Evolutionary conservation across 2,888 invertebrate species (phyloP).

Genomic region (Pheosia gnoma): DNA sequence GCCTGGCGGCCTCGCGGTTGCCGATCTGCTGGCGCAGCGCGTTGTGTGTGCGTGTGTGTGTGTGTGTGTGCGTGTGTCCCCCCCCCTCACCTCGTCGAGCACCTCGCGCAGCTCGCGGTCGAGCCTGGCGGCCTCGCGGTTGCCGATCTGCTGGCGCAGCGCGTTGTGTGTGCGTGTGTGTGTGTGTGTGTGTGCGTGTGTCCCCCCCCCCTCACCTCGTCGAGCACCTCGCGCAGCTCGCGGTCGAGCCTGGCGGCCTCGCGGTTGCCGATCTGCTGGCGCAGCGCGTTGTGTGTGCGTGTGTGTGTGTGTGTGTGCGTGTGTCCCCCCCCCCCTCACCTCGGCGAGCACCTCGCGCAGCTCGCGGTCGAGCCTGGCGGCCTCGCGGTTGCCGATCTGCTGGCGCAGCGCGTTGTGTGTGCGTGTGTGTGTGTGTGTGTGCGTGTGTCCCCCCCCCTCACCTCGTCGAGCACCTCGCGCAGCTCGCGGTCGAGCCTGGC

Average conservation of each 20-base stretch:
- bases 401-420: conserved; percentile 94
- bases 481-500: conserved; percentile 97
- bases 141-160: conserved; percentile 97
- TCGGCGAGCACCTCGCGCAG: conserved; percentile 94
- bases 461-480: conserved; percentile 92
- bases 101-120: conserved; percentile 98
- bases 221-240: conserved; percentile 96
- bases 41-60: conserved; percentile 74
- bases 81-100: conserved; percentile 79
- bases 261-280: conserved; percentile 98
- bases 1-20: conserved; percentile 95
- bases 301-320: too few species aligned
- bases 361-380: conserved; percentile 96
- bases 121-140: conserved; percentile 95
- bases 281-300: conserved; percentile 88
- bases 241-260: conserved; percentile 97
- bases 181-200: too few species aligned
- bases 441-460: conserved; percentile 20
- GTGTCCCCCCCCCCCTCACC: conserved; percentile 41
- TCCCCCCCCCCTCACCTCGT: conserved; percentile 58
- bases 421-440: too few species aligned
- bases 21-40: conserved; percentile 98
- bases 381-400: conserved; percentile 98
- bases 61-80: too few species aligned
- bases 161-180: conserved; percentile 86